A percentile compares a stretch with the other conserved stretches of the same genome.
phyloP scores from a whole-genome alignment of 2,888 invertebrate genomes.

The Himalopsyche kuldschensis region DNA sequence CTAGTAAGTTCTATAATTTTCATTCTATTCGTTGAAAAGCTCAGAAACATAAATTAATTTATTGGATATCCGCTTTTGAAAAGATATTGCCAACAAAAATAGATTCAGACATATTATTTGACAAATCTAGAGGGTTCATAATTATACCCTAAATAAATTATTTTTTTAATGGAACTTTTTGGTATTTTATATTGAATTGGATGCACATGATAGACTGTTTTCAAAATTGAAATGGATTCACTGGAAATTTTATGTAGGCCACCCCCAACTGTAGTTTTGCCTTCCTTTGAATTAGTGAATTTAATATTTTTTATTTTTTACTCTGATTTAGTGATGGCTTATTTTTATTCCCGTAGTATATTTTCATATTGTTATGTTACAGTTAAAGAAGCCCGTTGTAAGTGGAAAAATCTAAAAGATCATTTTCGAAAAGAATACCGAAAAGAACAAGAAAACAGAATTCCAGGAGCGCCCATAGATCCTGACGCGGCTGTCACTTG shows the following conservation, averaged over 20 bases:
- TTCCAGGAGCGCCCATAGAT: not conserved
- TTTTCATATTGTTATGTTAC: not conserved
- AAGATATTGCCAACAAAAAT: not conserved
- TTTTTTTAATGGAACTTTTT: too few relatives aligned
- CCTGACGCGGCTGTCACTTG: not conserved
- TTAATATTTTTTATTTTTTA: not conserved
- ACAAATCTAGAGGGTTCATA: too few relatives aligned
- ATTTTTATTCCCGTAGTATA: not conserved
- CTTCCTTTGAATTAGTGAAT: not conserved
- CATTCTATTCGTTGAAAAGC: not conserved
- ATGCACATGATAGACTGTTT: too few relatives aligned
- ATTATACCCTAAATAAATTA: too few relatives aligned
- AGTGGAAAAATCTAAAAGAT: constrained; percentile 27
- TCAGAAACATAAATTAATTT: too few relatives aligned
- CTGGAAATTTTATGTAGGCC: too few relatives aligned
- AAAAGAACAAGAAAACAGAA: constrained; percentile 5
- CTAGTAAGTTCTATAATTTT: constrained; percentile 1
- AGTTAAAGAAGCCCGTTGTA: constrained; percentile 24
- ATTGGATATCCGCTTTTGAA: not conserved
- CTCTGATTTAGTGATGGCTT: not conserved
- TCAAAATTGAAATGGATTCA: too few relatives aligned
- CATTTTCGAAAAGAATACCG: constrained; percentile 22
- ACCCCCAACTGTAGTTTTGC: too few relatives aligned
- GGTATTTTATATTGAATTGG: too few relatives aligned
- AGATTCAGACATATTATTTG: not conserved